These are phyloP conservation scores for Actias luna DNA, from an alignment of 2,888 invertebrate species.

Conservation along the genomic window DNA sequence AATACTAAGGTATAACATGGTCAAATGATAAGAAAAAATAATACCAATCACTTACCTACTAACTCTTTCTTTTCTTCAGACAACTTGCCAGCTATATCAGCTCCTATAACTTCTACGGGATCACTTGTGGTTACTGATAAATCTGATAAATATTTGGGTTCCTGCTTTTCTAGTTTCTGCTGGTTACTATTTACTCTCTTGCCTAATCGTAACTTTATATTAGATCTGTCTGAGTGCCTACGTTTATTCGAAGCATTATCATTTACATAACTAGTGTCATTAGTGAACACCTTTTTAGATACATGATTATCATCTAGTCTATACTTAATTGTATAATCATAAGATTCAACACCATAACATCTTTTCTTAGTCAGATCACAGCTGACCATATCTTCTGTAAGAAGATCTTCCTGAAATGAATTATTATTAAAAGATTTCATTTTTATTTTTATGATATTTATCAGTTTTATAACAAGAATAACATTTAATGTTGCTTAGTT, in stretches of 20 bases:
- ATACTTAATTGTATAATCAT: slow-evolving; percentile 86
- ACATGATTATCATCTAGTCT: slow-evolving; percentile 79
- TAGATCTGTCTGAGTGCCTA: slow-evolving; percentile 80
- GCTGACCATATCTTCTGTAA: slow-evolving; percentile 89
- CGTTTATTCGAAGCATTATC: slow-evolving; percentile 78
- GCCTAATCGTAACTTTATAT: slow-evolving; percentile 80
- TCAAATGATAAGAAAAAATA: no score
- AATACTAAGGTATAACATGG: no score
- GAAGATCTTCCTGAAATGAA: slow-evolving; percentile 86
- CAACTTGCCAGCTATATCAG: slow-evolving; percentile 88
- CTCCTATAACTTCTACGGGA: slow-evolving; percentile 83
- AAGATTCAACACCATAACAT: slow-evolving; percentile 88
- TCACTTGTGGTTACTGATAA: slow-evolving; percentile 77
- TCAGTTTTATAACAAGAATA: no score
- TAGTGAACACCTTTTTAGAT: slow-evolving; percentile 63
- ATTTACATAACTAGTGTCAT: slow-evolving; percentile 42
- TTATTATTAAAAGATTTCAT: slow-evolving; percentile 6
- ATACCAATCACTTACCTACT: slow-evolving; percentile 85
- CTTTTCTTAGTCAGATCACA: slow-evolving; percentile 88
- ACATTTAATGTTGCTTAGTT: not conserved
- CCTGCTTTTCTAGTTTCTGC: slow-evolving; percentile 74
- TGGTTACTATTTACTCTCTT: slow-evolving; percentile 71
- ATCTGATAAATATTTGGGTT: slow-evolving; percentile 81
- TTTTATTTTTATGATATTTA: no score
- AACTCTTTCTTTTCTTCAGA: slow-evolving; percentile 88